Conservation (phyloP, 2,888 invertebrate genomes). For the Calliopum simillimum region DNA sequence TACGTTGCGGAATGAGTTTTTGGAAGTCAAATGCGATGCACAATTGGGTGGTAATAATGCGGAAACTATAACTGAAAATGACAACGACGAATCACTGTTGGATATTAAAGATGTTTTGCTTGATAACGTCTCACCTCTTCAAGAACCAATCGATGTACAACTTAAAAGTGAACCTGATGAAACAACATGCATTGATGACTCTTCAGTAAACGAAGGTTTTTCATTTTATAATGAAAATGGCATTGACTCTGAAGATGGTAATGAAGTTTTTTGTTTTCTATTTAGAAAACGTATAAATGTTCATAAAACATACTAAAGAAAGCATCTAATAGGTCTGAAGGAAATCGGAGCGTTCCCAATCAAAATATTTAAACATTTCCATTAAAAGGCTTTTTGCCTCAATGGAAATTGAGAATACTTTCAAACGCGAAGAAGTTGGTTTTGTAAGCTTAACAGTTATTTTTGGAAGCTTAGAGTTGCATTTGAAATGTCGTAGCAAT, state of each 20-base stretch:
- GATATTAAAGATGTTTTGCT: constrained; percentile 43
- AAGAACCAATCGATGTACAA: constrained; percentile 8
- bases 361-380: no score
- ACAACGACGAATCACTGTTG: constrained; percentile 45
- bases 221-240: not conserved
- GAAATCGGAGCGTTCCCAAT: no score
- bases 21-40: constrained; percentile 44
- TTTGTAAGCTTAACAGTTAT: no score
- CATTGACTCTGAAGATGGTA: constrained; percentile 6
- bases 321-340: no score
- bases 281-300: not conserved
- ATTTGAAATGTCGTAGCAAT: no score
- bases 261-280: not conserved
- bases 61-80: not conserved
- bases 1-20: constrained; percentile 45
- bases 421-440: no score
- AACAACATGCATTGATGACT: no score
- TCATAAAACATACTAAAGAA: no score
- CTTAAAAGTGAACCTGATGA: constrained; percentile 18
- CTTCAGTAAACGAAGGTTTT: no score
- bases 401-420: no score
- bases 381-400: no score
- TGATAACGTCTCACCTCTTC: constrained; percentile 12
- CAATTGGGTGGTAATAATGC: constrained; percentile 34
- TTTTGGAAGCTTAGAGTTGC: no score